Evolutionary conservation across 2,797 vertebrate species (phyloP), one percentile per base, ranked within the genome.

Genomic region (Hoplostethus mediterraneus): DNA sequence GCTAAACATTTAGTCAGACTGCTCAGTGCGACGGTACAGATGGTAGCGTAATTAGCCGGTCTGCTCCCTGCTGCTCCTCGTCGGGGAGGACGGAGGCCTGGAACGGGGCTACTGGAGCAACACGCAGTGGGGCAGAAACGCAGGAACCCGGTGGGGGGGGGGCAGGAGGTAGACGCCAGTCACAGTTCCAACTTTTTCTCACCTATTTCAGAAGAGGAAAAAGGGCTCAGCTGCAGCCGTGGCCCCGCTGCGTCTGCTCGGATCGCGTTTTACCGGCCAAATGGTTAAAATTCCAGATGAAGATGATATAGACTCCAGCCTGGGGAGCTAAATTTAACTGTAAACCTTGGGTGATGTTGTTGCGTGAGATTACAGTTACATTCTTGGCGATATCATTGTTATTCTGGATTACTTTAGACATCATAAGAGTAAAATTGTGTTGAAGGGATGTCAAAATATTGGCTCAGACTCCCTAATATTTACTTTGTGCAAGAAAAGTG

Each of bases 11-110:
- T 85, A 87, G 88, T 83, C 84, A 84, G 78, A 69, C 67, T 44
- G 71, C 21, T 62, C 67, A 44, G 67, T 56, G 80, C 72, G 64
- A 74, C 75, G 38, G 77, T 86, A 71, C 94, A 95, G 93, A 94
- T 94, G 93, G 94, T 81, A 25, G 63, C 36, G 73, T 88, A 93
- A 94, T 94, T 89, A 92, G 65, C 75, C 52, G 67, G 21, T 77
- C 71, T 60, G 1, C 76, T 71, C 79, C 83, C 90, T 25, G 49
- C 75, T 73, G 89, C 73, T 90, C 62, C 76, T 60, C 2, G 45
- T 80, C 75, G 49, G 79, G 73, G 51, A 1, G 21, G 66, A 16
- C 14, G 31, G 48, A 65, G 74, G 56, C 73, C 62, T 45, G 52
- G 16, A 56, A 7, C 14, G 21, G 1, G 21, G 28, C 16, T 47